phyloP scores from a whole-genome alignment of 2,797 vertebrate genomes.

The Sebastiscus tertius region DNA sequence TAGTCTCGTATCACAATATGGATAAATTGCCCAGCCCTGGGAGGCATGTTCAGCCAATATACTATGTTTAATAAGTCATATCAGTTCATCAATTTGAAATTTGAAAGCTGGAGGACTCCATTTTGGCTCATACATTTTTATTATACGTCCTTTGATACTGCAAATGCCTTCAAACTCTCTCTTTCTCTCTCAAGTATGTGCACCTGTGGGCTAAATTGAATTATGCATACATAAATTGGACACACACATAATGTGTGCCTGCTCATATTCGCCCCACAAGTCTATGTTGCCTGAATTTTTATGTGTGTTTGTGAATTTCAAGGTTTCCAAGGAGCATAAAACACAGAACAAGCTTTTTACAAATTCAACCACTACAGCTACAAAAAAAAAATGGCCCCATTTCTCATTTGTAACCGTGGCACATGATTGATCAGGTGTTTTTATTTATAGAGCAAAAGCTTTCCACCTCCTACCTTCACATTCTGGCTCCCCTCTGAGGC shows the following conservation, averaged over 20 bases:
- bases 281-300: not conserved
- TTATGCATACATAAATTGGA: constrained; percentile 2
- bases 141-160: not conserved
- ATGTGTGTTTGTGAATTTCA: not conserved
- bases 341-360: not conserved
- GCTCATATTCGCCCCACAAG: not conserved
- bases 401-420: constrained; percentile 22
- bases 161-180: not conserved
- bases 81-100: not conserved
- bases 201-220: constrained; percentile 6
- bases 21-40: too few species aligned
- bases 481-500: constrained; percentile 47
- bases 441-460: constrained; percentile 51
- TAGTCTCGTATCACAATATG: too few species aligned
- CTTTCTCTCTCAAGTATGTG: constrained; percentile 4
- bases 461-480: constrained; percentile 46
- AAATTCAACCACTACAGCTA: constrained; percentile 9
- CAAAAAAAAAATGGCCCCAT: constrained; percentile 21
- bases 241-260: not conserved
- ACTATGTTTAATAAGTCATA: not conserved
- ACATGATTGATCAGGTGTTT: constrained; percentile 56
- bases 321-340: not conserved
- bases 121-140: not conserved
- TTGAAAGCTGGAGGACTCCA: not conserved
- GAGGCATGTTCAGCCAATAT: not conserved